Percentiles rank a stretch among this genome's conserved stretches.
These are phyloP conservation scores for Agapornis canus DNA, from an alignment of 2,797 vertebrate genomes.

Conservation along the genomic window DNA sequence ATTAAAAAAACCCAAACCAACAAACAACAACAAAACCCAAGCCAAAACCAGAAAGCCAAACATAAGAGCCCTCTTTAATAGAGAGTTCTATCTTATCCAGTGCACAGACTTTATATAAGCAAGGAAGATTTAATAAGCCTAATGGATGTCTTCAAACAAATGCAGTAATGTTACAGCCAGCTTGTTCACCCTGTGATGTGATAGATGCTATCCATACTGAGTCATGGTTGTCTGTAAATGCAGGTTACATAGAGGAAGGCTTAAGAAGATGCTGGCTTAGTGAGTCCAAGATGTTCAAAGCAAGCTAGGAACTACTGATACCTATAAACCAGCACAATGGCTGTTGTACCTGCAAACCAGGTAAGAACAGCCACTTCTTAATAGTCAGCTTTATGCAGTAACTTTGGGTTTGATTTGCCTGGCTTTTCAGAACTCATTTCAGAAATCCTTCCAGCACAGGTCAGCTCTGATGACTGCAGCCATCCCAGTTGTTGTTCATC, in stretches of 20 bases:
- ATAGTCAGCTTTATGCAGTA: neutral
- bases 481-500: neutral
- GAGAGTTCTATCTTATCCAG: neutral
- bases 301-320: neutral
- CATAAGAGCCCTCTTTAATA: neutral
- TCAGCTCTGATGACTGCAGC: neutral
- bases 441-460: neutral
- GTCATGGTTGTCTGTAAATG: neutral
- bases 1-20: neutral
- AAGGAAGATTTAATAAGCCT: neutral
- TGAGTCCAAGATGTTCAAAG: neutral
- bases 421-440: neutral
- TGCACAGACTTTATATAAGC: neutral
- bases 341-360: neutral
- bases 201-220: neutral
- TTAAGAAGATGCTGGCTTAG: neutral
- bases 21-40: neutral
- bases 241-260: neutral
- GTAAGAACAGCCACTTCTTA: neutral
- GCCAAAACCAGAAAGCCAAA: neutral
- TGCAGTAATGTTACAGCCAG: neutral
- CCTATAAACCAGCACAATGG: neutral
- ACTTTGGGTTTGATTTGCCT: neutral
- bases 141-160: neutral
- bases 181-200: neutral